Conservation (phyloP, 2,113 vertebrate genomes). For the Paratilapia polleni region DNA sequence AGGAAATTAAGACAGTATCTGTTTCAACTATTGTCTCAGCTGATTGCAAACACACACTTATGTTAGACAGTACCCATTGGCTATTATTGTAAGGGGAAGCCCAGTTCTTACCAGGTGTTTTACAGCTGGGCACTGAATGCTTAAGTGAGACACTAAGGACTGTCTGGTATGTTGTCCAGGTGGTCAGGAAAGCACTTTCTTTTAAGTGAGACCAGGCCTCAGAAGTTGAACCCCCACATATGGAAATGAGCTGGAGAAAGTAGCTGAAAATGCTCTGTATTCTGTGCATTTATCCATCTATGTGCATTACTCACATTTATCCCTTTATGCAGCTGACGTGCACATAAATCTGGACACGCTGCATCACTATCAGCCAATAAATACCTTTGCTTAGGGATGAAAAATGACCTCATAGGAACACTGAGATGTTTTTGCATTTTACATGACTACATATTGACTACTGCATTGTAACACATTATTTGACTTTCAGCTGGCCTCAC, state of each 20-base stretch:
- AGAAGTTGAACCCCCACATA: slow-evolving; percentile 19
- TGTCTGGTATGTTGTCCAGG: slow-evolving; percentile 61
- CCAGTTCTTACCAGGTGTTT: slow-evolving; percentile 50
- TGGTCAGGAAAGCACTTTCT: slow-evolving; percentile 13
- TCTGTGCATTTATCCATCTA: not conserved
- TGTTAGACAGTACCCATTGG: not conserved
- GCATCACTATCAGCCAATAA: not conserved
- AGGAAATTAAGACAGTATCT: not conserved
- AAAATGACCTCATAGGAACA: not conserved
- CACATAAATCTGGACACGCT: not conserved
- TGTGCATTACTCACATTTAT: slow-evolving; percentile 6
- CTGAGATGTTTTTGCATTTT: not conserved
- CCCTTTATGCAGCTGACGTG: not conserved
- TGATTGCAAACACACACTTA: not conserved
- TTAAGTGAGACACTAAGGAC: slow-evolving; percentile 42
- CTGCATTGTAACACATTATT: not conserved
- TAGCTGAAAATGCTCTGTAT: not conserved
- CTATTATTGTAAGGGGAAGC: slow-evolving; percentile 39
- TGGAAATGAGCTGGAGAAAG: slow-evolving; percentile 4
- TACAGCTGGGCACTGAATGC: slow-evolving; percentile 44
- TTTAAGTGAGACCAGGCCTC: slow-evolving; percentile 36
- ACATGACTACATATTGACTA: not conserved
- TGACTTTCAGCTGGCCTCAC: not conserved
- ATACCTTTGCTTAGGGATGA: not conserved
- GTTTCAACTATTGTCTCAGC: not conserved